phyloP scores from a whole-genome alignment of 2,113 vertebrate species.

The Dolichallabes microphthalmus region DNA sequence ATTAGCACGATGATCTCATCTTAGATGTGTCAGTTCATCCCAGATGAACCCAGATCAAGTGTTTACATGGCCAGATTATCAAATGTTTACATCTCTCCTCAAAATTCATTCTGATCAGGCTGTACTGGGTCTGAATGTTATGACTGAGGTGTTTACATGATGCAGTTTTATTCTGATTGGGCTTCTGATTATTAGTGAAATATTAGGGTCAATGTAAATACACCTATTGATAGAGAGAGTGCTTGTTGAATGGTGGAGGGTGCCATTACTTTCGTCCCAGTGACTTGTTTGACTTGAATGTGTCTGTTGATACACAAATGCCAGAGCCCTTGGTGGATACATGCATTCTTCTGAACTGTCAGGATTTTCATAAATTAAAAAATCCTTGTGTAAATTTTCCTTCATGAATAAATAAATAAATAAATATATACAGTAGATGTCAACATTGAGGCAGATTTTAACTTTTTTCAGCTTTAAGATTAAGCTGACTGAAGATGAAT shows the following conservation, averaged over 20 bases:
- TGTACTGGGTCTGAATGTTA: too few species aligned
- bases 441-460: background rate
- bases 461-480: background rate
- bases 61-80: too few species aligned
- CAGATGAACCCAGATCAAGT: too few species aligned
- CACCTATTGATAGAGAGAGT: background rate
- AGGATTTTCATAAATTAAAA: background rate
- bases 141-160: too few species aligned
- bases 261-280: background rate
- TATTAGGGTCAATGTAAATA: too few species aligned
- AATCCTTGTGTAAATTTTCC: background rate
- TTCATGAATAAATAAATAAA: background rate
- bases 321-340: background rate
- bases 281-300: background rate
- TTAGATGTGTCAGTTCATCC: too few species aligned
- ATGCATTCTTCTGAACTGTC: too few species aligned
- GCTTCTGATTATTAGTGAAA: too few species aligned
- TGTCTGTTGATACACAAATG: background rate
- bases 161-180: too few species aligned
- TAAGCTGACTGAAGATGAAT: background rate
- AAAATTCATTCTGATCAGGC: too few species aligned
- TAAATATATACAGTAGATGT: background rate
- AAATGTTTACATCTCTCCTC: too few species aligned
- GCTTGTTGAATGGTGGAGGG: background rate
- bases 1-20: too few species aligned